Base-by-base conservation (phyloP, 1,140 invertebrate genomes). In the Drosophila orena region DNA sequence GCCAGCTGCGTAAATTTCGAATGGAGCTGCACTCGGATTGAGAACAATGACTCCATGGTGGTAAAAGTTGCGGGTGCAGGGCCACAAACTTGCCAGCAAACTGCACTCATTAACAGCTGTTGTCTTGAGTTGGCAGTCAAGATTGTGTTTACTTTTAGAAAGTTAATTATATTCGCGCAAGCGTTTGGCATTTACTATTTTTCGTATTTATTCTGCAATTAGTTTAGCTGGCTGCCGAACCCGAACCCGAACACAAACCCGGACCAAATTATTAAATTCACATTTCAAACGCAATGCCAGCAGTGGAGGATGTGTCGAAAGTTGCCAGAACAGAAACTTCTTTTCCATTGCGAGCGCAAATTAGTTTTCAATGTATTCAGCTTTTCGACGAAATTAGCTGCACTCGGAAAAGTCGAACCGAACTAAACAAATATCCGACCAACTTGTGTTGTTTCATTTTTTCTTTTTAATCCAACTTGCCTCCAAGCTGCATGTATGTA, bases 81-180 rank as follows among this genome's bases (percentile, higher is more conserved):
- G 64, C 59, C 24, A 52, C 34, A 61, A 85, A 80, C 57, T 78
- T 71, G 53, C 62, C 73, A 34, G 57, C 30, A 86, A 88, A 79
- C 84, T 89, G 47, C 57, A 77, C 79, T 88, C 83, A 89, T 84
- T 89, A 88, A 68, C 79, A 88, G 76, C 79, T 88, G 83, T 89
- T 88, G 83, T 88, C 79, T 84, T 83, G 84, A 77, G 83, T 66
- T 89, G 81, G 66, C 42, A 57, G 73, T 56, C 40, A 65, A 61
- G 84, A 89, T 83, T 89, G 66, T 84, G 69, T 89, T 88, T 83
- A 79, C 84, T 88, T 77, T 59, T 30, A 57, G 76, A 83, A 88
- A 88, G 83, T 88, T 89, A 88, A 88, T 88, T 89, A 88, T 88
- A 72, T 83, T 79, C 58, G 79, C 52, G 58, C 24, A 38, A 46